Base-by-base conservation (phyloP, 2,113 vertebrate species). In the Onychostoma macrolepis region DNA sequence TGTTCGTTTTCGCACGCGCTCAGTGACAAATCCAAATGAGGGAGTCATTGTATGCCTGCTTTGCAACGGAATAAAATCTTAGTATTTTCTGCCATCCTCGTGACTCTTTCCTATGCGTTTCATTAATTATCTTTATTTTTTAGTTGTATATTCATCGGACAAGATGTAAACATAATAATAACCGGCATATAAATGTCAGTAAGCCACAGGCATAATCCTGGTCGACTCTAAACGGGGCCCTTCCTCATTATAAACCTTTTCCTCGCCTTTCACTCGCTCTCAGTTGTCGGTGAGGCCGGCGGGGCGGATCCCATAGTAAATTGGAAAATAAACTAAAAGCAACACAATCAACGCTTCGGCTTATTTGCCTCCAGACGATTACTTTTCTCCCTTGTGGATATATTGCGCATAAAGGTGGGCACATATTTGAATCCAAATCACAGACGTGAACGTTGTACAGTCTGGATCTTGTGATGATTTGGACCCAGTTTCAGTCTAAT, bases 261-360 rank as follows among this genome's bases (percentile, higher is more conserved):
- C 38, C 91, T 91, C 89, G 87, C 90, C 91, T 85, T 83, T 90
- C 87, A 87, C 85, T 92, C 93, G 85, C 90, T 94, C 95, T 96
- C 95, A 96, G 94, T 95, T 95, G 94, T 95, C 94, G 95, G 95
- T 94, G 94, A 95, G 95, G 95, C 95, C 94, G 95, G 94, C 94
- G 94, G 95, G 95, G 95, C 94, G 95, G 94, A 95, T 95, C 95
- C 93, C 92, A 93, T 90, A 88, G 21, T 84, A 91, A 85, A 90
- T 87, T 91, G 24, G 90, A 93, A 91, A 45, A 93, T 67, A 91
- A 93, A 91, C 90, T 89, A 94, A 50, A 93, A 94, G 90, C 92
- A 93, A 93, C 93, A 93, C 86, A 91, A 90, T 86, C 89, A 91
- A 78, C 91, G 89, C 84, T 90, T 92, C 89, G 90, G 85, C 81